phyloP scores from a whole-genome alignment of 2,888 invertebrate species.

The Caprella mutica region DNA sequence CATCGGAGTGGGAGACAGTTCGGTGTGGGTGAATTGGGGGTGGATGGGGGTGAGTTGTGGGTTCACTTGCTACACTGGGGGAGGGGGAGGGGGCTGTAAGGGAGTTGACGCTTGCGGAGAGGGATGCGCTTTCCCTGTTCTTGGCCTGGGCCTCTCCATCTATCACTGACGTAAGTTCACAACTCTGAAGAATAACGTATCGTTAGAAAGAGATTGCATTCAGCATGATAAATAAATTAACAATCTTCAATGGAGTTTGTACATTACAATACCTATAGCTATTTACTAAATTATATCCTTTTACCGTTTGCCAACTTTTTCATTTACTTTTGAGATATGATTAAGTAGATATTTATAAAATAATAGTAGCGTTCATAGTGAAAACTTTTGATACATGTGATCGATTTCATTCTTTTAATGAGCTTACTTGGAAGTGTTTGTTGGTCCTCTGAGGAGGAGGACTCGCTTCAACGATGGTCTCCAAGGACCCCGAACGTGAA shows the following conservation, averaged over 20 bases:
- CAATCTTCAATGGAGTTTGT: too few species aligned
- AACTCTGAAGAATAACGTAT: constrained; percentile 14
- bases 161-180: constrained; percentile 29
- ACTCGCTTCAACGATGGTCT: constrained; percentile 32
- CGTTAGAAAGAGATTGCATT: too few species aligned
- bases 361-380: too few species aligned
- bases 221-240: too few species aligned
- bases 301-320: too few species aligned
- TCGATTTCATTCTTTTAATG: too few species aligned
- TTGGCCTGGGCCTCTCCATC: constrained; percentile 22
- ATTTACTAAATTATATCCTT: too few species aligned
- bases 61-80: constrained; percentile 31
- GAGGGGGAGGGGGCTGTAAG: constrained; percentile 31
- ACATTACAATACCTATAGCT: too few species aligned
- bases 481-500: constrained; percentile 27
- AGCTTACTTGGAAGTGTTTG: neutral
- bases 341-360: too few species aligned
- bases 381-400: too few species aligned
- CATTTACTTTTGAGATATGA: too few species aligned
- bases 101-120: constrained; percentile 16
- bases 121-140: constrained; percentile 14
- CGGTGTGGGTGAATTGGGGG: constrained; percentile 10
- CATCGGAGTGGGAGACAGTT: constrained; percentile 15
- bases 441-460: constrained; percentile 5
- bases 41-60: constrained; percentile 22